Evolutionary conservation across 1,140 invertebrate species (phyloP).

Genomic region (Nasonia longicornis): DNA sequence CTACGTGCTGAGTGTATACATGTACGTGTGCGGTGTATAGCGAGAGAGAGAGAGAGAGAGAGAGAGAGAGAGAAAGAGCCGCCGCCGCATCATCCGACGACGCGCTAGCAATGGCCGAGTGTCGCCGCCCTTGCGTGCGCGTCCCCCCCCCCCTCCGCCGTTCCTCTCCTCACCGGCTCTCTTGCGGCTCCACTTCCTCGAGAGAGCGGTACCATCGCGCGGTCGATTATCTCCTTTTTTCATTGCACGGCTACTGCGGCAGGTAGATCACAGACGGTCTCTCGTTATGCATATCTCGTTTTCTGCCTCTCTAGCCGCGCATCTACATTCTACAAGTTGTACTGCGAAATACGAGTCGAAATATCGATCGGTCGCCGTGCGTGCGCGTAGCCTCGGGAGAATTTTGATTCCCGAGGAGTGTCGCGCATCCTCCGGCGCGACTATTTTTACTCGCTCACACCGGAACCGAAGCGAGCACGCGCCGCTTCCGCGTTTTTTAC

Average conservation of each 20-base stretch:
- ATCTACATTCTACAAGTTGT: not conserved
- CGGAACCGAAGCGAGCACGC: too few species aligned
- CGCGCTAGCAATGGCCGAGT: slow-evolving; percentile 26
- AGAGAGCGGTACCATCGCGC: not conserved
- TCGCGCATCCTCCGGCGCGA: too few species aligned
- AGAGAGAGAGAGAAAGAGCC: slow-evolving; percentile 5
- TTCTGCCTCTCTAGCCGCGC: not conserved
- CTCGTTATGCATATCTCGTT: not conserved
- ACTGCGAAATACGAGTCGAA: not conserved
- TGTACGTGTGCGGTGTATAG: not conserved
- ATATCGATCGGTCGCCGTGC: not conserved
- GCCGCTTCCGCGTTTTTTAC: not conserved
- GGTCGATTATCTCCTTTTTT: not conserved
- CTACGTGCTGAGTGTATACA: not conserved
- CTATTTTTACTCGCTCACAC: too few species aligned
- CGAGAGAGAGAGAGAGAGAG: not conserved
- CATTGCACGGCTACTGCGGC: not conserved
- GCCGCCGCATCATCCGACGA: slow-evolving; percentile 8
- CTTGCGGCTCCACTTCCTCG: not conserved
- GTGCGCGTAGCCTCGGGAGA: not conserved
- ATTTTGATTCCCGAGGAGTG: not conserved
- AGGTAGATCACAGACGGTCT: not conserved
- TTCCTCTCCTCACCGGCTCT: not conserved
- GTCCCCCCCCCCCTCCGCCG: not conserved
- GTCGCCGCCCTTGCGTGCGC: slow-evolving; percentile 35